A percentile compares a stretch with the other conserved stretches of the same genome.
Conservation (phyloP, 2,113 vertebrate species). For the Plestiodon gilberti region DNA sequence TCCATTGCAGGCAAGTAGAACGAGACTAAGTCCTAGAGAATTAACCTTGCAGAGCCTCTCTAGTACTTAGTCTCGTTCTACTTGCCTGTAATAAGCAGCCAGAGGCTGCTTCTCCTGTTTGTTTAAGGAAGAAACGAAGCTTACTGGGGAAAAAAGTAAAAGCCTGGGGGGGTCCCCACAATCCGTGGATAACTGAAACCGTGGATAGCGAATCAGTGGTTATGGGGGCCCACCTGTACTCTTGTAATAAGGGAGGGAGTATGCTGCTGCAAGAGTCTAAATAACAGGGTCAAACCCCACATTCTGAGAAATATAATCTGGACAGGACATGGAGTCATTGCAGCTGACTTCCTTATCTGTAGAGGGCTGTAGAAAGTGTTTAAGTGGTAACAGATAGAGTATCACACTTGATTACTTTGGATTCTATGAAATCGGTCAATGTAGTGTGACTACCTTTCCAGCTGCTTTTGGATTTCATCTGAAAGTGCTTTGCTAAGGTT, state of each 20-base stretch:
- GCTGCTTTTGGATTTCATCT: conserved; percentile 8
- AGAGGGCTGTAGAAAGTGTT: background rate
- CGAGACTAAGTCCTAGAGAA: too few species aligned
- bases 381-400: background rate
- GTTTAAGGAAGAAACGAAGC: too few species aligned
- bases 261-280: background rate
- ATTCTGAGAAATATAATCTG: background rate
- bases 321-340: background rate
- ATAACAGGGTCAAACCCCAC: background rate
- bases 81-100: too few species aligned
- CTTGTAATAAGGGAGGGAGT: background rate
- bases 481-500: conserved; percentile 30
- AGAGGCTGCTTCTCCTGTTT: too few species aligned
- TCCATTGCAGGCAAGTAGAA: too few species aligned
- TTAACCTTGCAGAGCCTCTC: too few species aligned
- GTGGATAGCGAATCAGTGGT: too few species aligned
- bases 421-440: background rate
- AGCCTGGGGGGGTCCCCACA: too few species aligned
- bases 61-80: too few species aligned
- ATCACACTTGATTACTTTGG: background rate
- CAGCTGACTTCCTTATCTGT: background rate
- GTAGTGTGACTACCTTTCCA: conserved; percentile 12
- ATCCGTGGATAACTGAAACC: too few species aligned
- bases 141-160: too few species aligned
- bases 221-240: too few species aligned